Conservation (phyloP, 2,888 invertebrate genomes). For the Epinotia brunnichana region DNA sequence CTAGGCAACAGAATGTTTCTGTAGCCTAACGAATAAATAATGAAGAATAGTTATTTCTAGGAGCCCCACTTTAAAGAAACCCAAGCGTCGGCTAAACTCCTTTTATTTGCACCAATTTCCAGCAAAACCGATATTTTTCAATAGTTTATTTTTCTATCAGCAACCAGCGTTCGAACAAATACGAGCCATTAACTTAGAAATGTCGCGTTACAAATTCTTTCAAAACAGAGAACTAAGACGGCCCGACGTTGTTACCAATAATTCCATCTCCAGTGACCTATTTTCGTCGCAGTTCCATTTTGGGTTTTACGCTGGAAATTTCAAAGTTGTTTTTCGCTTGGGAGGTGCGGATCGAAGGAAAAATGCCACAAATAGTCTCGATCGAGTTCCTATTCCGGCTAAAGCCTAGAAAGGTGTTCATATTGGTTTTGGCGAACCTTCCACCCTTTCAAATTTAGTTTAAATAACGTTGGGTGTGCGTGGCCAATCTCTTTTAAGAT, state of each 20-base stretch:
- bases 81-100: no score
- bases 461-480: slow-evolving; percentile 5
- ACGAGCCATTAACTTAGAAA: slow-evolving; percentile 39
- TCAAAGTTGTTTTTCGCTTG: slow-evolving; percentile 23
- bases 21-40: no score
- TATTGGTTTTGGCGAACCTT: slow-evolving; percentile 5
- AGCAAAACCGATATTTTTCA: slow-evolving; percentile 13
- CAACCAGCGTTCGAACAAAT: slow-evolving; percentile 21
- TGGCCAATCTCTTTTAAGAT: slow-evolving; percentile 8
- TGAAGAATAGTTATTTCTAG: no score
- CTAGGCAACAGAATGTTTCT: not conserved
- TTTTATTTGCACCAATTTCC: not conserved
- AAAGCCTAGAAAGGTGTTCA: slow-evolving; percentile 36
- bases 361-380: slow-evolving; percentile 41
- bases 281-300: not conserved
- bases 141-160: slow-evolving; percentile 14
- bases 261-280: slow-evolving; percentile 38
- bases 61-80: no score
- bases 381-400: slow-evolving; percentile 33
- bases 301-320: not conserved
- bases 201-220: slow-evolving; percentile 40
- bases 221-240: slow-evolving; percentile 44
- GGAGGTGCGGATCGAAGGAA: slow-evolving; percentile 11
- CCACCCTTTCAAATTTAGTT: slow-evolving; percentile 14
- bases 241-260: slow-evolving; percentile 40